Evolutionary conservation across 2,797 vertebrate species (phyloP).

Genomic region (Clarias fuscus): DNA sequence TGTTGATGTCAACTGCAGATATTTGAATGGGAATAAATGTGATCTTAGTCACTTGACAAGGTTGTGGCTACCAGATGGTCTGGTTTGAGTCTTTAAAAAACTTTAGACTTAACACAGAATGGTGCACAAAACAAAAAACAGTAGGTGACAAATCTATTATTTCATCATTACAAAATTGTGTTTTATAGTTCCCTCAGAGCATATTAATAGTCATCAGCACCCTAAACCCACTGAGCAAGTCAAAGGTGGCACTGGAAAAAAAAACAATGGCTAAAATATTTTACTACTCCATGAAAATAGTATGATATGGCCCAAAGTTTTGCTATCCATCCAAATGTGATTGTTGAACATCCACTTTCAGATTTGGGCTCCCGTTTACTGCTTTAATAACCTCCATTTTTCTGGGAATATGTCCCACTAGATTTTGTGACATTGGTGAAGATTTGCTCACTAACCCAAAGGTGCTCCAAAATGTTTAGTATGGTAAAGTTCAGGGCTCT

Average conservation of each 20-base stretch:
- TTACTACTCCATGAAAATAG: neutral
- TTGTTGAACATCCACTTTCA: neutral
- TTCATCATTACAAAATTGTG: neutral
- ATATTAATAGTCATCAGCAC: neutral
- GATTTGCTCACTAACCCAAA: neutral
- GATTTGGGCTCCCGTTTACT: neutral
- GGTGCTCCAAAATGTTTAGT: neutral
- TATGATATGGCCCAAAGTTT: neutral
- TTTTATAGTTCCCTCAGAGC: constrained; percentile 4
- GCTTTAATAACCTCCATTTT: neutral
- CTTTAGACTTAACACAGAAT: neutral
- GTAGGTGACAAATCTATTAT: neutral
- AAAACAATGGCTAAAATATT: neutral
- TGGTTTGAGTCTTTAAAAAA: neutral
- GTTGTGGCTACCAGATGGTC: neutral
- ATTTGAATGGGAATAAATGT: neutral
- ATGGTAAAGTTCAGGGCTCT: neutral
- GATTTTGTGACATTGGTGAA: neutral
- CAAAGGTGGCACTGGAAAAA: neutral
- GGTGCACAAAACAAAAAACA: neutral
- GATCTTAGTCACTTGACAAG: neutral
- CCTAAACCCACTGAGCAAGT: neutral
- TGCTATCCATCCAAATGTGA: neutral
- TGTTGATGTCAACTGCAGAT: neutral
- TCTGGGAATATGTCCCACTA: neutral